Conservation (phyloP, 2,888 invertebrate genomes). For the Meteorus cinctellus region DNA sequence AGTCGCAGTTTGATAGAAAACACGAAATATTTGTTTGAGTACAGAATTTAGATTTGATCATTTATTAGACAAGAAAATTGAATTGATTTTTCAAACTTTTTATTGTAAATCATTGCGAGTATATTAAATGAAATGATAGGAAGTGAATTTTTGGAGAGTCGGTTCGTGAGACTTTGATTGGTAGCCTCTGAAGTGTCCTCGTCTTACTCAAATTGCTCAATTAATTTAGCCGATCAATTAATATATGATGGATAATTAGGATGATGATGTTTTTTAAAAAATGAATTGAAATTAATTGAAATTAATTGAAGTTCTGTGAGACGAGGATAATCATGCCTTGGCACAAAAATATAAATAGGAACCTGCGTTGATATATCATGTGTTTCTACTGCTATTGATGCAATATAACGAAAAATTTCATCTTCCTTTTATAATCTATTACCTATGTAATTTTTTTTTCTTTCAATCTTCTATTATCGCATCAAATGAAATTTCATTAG, state of each 20-base stretch:
- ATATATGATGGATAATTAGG: neutral
- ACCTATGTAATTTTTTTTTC: constrained; percentile 8
- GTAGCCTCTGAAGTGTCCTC: neutral
- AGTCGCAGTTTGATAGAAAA: too few relatives aligned
- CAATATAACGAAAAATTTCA: constrained; percentile 6
- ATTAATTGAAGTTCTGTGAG: constrained; percentile 24
- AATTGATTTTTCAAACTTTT: too few relatives aligned
- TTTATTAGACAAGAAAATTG: too few relatives aligned
- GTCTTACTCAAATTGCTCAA: constrained; percentile 30
- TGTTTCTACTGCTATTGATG: constrained; percentile 25
- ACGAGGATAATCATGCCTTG: neutral
- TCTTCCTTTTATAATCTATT: constrained; percentile 22
- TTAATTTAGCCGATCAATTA: neutral
- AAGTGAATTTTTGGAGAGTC: too few relatives aligned
- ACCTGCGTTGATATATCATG: neutral
- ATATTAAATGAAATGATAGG: too few relatives aligned
- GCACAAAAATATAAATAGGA: neutral
- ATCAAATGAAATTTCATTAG: constrained; percentile 43
- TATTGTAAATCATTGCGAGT: too few relatives aligned
- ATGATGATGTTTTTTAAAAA: neutral
- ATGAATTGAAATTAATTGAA: constrained; percentile 12
- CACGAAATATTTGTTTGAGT: too few relatives aligned
- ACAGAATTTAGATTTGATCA: too few relatives aligned
- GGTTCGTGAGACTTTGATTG: too few relatives aligned
- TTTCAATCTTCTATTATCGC: neutral